These are phyloP conservation scores for Noctua janthe DNA, from an alignment of 2,888 invertebrate genomes.

Conservation along the genomic window DNA sequence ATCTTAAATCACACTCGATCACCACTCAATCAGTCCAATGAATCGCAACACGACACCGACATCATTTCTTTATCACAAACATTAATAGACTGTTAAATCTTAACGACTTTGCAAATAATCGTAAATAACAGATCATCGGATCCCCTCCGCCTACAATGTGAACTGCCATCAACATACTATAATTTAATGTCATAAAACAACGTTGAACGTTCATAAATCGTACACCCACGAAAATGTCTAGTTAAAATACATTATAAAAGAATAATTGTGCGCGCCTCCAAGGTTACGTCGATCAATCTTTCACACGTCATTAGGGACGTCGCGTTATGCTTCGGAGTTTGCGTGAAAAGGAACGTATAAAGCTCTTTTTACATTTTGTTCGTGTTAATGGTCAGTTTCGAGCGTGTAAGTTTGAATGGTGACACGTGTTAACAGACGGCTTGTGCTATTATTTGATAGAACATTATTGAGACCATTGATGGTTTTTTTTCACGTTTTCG, in stretches of 20 bases:
- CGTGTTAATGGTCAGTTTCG: constrained; percentile 65
- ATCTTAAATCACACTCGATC: constrained; percentile 37
- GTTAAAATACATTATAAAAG: constrained; percentile 73
- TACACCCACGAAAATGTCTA: constrained; percentile 68
- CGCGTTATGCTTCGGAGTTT: constrained; percentile 76
- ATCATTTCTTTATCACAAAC: constrained; percentile 58
- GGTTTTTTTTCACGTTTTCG: constrained; percentile 14
- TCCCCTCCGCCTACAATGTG: constrained; percentile 69
- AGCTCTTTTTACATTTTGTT: constrained; percentile 61
- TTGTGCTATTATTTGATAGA: constrained; percentile 45
- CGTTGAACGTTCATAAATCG: constrained; percentile 72
- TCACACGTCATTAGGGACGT: constrained; percentile 76
- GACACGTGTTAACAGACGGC: constrained; percentile 50
- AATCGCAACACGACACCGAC: constrained; percentile 49
- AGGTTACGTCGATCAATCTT: constrained; percentile 74
- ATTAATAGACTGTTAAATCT: constrained; percentile 66
- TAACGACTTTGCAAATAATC: constrained; percentile 63
- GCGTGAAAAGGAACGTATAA: constrained; percentile 64
- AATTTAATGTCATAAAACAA: constrained; percentile 69
- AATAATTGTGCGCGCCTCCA: constrained; percentile 70
- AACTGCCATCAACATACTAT: constrained; percentile 68
- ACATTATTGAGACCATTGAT: constrained; percentile 27
- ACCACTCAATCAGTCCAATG: constrained; percentile 43
- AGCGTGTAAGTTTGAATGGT: constrained; percentile 52
- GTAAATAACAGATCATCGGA: constrained; percentile 65